Evolutionary conservation across 2,113 vertebrate genomes (phyloP), one percentile per base, ranked within the genome.

Genomic region (Tauraco erythrolophus): DNA sequence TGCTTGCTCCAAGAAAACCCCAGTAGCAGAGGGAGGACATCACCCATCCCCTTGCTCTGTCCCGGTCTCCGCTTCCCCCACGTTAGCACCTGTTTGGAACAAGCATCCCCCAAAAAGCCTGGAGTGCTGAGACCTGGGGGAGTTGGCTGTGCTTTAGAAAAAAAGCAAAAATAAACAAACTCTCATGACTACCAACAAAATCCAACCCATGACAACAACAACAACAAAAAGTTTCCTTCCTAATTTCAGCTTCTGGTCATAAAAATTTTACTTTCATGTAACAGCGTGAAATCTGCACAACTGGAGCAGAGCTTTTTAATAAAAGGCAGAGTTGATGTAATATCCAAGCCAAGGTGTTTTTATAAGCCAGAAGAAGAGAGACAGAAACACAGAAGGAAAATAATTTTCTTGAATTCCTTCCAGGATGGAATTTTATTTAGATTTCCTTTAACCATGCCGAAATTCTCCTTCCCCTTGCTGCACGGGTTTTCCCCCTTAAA

Each of bases 191-290:
- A n/a, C 54, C 86, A 89, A 23, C 87, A 78, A 83, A 96, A 92
- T 35, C 64, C 68, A 66, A 27, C 17, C 80, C 77, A 51, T 2
- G 8, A 80, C 64, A 14, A 61, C 71, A 60, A 76, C 62, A 76
- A 39, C 37, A 86, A 76, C 51, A 21, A 45, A 45, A n/a, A 45
- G n/a, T 82, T 61, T 69, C 91, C 74, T 96, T 95, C 94, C 84
- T 84, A 92, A 94, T 92, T 95, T 94, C 95, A 95, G 97, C 92
- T 97, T 81, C 96, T 97, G 96, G 81, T 94, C 74, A 33, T 97
- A 94, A 95, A 97, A 97, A 94, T 94, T 96, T 94, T 53, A 94
- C 95, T 94, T 96, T 95, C 94, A 92, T 95, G 91, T 80, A 87
- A 84, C 94, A 96, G 97, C 95, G 14, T 92, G 95, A 92, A 60